Conservation (phyloP, 2,113 vertebrate genomes). For the Rattus norvegicus region DNA sequence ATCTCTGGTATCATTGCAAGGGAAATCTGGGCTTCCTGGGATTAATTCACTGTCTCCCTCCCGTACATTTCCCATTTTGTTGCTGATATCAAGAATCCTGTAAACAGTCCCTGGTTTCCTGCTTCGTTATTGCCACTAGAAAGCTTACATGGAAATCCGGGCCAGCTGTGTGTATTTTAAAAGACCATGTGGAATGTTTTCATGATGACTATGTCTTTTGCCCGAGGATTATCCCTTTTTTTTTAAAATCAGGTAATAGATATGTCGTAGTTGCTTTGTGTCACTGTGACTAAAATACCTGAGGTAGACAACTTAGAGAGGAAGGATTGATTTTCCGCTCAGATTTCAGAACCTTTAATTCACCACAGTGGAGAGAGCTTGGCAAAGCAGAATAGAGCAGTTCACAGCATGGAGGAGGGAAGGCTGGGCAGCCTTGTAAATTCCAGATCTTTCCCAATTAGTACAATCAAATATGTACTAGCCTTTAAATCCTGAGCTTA, state of each 20-base stretch:
- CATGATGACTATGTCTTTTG: background rate
- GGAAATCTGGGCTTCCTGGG: background rate
- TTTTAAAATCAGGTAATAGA: background rate
- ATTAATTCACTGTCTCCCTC: background rate
- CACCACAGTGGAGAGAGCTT: background rate
- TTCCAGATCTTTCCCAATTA: background rate
- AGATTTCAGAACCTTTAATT: background rate
- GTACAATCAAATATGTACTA: background rate
- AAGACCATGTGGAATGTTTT: background rate
- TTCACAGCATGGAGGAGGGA: background rate
- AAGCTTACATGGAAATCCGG: slow-evolving; percentile 7
- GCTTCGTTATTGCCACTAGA: background rate
- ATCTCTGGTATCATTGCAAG: background rate
- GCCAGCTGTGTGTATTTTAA: background rate
- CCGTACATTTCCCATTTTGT: background rate
- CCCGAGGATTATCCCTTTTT: background rate
- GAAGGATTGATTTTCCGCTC: background rate
- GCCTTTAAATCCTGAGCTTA: background rate
- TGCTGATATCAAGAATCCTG: background rate
- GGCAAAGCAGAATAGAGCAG: background rate
- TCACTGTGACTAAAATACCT: background rate
- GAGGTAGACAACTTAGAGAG: background rate
- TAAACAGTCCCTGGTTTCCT: background rate
- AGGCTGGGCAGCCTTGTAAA: background rate
- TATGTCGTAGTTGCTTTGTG: background rate